Base-by-base conservation (phyloP, 2,888 invertebrate genomes). In the Drosophila antonietae region DNA sequence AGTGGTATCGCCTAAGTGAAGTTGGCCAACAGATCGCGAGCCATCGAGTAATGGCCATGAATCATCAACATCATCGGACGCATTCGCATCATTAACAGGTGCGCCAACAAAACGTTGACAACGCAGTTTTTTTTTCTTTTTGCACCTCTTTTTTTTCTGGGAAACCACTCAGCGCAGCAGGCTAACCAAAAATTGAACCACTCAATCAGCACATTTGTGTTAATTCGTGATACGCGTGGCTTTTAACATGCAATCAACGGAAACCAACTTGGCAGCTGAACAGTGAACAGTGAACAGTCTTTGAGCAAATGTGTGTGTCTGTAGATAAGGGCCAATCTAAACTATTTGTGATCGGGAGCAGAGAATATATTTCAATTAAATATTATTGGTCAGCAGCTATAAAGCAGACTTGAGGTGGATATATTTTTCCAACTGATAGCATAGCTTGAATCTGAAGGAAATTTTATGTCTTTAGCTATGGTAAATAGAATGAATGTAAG, bases 211-310 rank as follows among this genome's bases (percentile, higher is more conserved):
- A 73, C 64, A 53, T 57, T 65, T 73, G 75, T 87, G 85, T 75
- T 84, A 86, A 86, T 86, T 83, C 69, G 71, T 65, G 75, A 76
- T 81, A 79, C 85, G 85, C 85, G 85, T 85, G 88, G 84, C 84
- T 83, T 86, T 87, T 82, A 84, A 71, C 80, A 75, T 72, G 63
- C 79, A 68, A 68, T 49, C 49, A 31, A 18, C 49, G 31, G 73
- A 71, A 73, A 37, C 8, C 28, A 47, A 37, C 39, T 12, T 20
- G 52, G 20, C n/a, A 49, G 18, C 39, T 3, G 60, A 31, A 43
- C 41, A 52, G 18, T 67, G 18, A 31, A 43, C 41, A 52, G 15
- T 67, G 18, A 14, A 14, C 31, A 12, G 10, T 5, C 31, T 18
- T 46, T 33, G 37, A 18, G 37, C 39, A 7, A 28, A 9, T 14